Evolutionary conservation across 2,888 invertebrate species (phyloP).

Genomic region (Scaptomyza cyrtandrae): DNA sequence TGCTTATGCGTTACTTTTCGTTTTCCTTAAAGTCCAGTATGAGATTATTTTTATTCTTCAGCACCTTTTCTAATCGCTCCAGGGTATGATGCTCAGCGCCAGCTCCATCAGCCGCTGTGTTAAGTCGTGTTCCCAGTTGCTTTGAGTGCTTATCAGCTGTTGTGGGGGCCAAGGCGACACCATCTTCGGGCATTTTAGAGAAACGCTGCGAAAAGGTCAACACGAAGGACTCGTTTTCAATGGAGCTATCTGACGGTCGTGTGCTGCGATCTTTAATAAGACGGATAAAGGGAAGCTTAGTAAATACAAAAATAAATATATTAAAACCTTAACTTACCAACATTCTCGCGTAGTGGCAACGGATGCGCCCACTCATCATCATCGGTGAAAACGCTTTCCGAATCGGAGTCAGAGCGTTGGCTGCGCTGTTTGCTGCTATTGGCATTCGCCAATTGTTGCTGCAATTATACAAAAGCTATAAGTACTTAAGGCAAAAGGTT

Average conservation of each 20-base stretch:
- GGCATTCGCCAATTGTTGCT: constrained; percentile 65
- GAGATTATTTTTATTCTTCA: constrained; percentile 87
- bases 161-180: constrained; percentile 21
- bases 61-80: constrained; percentile 83
- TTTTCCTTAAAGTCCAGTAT: constrained; percentile 84
- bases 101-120: constrained; percentile 86
- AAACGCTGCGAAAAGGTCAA: constrained; percentile 87
- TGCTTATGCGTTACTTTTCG: constrained; percentile 76
- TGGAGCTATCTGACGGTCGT: constrained; percentile 86
- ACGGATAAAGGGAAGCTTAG: background rate
- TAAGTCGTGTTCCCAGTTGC: constrained; percentile 76
- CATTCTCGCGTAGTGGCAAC: constrained; percentile 84
- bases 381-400: constrained; percentile 89
- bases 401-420: constrained; percentile 87
- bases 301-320: background rate
- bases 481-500: background rate
- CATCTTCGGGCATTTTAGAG: constrained; percentile 85
- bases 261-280: constrained; percentile 83
- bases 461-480: background rate
- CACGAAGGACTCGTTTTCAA: constrained; percentile 86
- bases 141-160: constrained; percentile 34
- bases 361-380: constrained; percentile 88
- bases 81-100: constrained; percentile 55
- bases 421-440: constrained; percentile 65
- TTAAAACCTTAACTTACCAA: constrained; percentile 66